These are phyloP conservation scores for Cladopsammia gracilis DNA, from an alignment of 64 coral and sea anemone species.

Conservation along the genomic window DNA sequence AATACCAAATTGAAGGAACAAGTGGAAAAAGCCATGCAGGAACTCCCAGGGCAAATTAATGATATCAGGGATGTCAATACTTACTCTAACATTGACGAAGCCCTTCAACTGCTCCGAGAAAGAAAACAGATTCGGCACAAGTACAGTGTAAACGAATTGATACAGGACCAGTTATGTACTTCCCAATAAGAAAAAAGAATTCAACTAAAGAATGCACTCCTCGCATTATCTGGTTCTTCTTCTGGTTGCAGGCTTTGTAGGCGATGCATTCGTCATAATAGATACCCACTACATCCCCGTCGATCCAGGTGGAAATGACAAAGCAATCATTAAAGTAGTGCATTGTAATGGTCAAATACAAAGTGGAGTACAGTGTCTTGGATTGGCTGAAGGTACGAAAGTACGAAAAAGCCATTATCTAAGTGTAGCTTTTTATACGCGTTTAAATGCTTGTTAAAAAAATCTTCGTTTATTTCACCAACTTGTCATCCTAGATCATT, in stretches of 20 bases:
- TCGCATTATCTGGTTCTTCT: not conserved
- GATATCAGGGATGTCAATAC: not conserved
- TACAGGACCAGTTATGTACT: constrained; percentile 13
- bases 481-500: too few species aligned
- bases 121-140: not conserved
- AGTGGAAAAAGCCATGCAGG: not conserved
- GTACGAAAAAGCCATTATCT: too few species aligned
- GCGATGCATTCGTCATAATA: not conserved
- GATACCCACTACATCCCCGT: not conserved
- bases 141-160: not conserved
- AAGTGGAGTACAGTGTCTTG: constrained; percentile 5
- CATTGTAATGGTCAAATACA: not conserved
- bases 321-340: constrained; percentile 10
- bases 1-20: not conserved
- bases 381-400: constrained; percentile 22
- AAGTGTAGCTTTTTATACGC: too few species aligned
- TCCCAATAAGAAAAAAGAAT: not conserved
- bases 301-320: constrained; percentile 7
- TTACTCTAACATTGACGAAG: not conserved
- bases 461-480: too few species aligned
- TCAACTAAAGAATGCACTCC: not conserved
- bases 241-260: constrained; percentile 18
- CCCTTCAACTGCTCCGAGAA: constrained; percentile 1
- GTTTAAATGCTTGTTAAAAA: too few species aligned
- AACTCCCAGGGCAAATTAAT: constrained; percentile 1